These are phyloP conservation scores for Colinus virginianus DNA, from an alignment of 2,113 vertebrate species.

Conservation along the genomic window DNA sequence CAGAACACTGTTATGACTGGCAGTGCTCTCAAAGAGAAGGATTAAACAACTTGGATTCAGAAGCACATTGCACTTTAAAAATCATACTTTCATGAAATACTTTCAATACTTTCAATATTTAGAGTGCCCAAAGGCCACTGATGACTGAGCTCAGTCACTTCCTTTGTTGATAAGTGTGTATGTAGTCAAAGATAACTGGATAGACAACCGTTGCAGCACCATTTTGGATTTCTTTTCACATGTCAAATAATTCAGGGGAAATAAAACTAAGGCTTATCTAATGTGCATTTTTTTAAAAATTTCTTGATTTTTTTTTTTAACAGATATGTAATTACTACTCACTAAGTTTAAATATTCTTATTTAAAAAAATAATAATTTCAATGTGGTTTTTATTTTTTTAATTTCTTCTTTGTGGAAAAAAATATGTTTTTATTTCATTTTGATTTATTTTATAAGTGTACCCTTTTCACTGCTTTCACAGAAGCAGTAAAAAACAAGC, in stretches of 20 bases:
- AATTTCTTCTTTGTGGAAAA: neutral
- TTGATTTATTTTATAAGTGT: too few relatives aligned
- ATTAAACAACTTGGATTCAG: constrained; percentile 51
- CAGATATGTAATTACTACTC: neutral
- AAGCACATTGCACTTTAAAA: neutral
- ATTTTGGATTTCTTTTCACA: constrained; percentile 3
- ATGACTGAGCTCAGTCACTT: neutral
- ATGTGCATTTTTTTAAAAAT: neutral
- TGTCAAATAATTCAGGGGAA: neutral
- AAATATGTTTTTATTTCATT: too few relatives aligned
- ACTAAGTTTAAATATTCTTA: neutral
- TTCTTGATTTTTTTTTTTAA: neutral
- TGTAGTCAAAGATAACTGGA: neutral
- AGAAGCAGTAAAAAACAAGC: too few relatives aligned
- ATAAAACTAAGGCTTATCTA: neutral
- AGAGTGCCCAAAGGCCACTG: neutral
- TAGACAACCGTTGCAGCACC: neutral
- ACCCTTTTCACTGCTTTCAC: too few relatives aligned
- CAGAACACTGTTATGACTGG: constrained; percentile 38
- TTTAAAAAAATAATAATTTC: neutral
- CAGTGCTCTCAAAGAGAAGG: constrained; percentile 17
- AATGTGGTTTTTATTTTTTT: neutral
- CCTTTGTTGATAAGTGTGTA: neutral
- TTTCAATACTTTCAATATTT: constrained; percentile 24
- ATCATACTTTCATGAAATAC: neutral